Evolutionary conservation across 53 echinoderm and acorn worm genomes (phyloP).

Genomic region (Paelopatides confundens): DNA sequence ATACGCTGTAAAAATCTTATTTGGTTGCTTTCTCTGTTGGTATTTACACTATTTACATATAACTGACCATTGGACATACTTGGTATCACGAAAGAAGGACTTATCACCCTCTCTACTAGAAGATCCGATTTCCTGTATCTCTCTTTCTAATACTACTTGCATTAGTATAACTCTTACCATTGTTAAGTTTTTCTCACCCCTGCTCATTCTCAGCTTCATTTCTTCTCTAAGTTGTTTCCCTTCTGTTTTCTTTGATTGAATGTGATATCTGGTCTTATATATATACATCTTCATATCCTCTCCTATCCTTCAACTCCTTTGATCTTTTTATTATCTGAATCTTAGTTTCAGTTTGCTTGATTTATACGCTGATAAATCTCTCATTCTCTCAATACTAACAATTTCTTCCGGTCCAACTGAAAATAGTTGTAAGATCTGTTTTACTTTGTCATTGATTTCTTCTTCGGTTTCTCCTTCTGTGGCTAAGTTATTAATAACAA

Average conservation of each 20-base stretch:
- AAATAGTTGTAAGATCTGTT: not conserved
- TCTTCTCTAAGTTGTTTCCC: slow-evolving; percentile 16
- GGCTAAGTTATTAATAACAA: not conserved
- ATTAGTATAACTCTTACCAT: not conserved
- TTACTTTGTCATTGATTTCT: not conserved
- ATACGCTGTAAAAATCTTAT: not conserved
- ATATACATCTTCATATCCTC: not conserved
- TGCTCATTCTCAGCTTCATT: not conserved
- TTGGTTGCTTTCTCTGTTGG: too few relatives aligned
- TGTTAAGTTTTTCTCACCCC: not conserved
- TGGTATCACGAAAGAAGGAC: too few relatives aligned
- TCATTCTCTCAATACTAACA: not conserved
- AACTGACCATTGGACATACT: too few relatives aligned
- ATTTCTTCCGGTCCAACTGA: not conserved
- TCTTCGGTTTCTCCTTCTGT: not conserved
- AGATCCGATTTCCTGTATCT: too few relatives aligned
- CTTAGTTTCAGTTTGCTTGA: not conserved
- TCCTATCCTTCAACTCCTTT: not conserved
- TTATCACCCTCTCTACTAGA: too few relatives aligned
- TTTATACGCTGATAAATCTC: not conserved
- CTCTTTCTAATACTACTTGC: not conserved
- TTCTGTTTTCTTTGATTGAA: not conserved
- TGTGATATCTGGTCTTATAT: not conserved
- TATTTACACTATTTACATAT: too few relatives aligned
- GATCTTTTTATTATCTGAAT: not conserved